A percentile compares a stretch with the other conserved stretches of the same genome.
Evolutionary conservation across 2,113 vertebrate genomes (phyloP).

Genomic region (Hyla sarda): DNA sequence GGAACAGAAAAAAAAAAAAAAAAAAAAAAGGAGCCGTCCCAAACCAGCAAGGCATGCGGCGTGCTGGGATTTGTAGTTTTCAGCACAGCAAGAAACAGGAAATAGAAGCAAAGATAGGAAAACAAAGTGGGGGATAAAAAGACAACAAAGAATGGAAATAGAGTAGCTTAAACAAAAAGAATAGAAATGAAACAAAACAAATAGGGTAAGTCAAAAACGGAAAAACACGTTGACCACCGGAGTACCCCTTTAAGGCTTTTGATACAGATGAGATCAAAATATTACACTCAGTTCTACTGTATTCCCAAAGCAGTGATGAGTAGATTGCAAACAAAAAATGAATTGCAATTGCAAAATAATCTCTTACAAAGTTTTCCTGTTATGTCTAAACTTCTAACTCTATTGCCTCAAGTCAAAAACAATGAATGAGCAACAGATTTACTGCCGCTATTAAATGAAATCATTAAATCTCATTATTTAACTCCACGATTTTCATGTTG

Average conservation of each 20-base stretch:
- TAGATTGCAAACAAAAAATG: neutral
- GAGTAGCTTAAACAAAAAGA: too few relatives aligned
- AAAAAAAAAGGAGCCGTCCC: too few relatives aligned
- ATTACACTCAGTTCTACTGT: neutral
- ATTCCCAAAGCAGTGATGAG: neutral
- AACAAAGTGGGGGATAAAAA: too few relatives aligned
- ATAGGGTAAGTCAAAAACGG: too few relatives aligned
- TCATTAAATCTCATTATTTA: neutral
- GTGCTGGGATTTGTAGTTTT: too few relatives aligned
- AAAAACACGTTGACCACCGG: too few relatives aligned
- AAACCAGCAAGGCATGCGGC: too few relatives aligned
- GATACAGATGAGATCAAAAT: neutral
- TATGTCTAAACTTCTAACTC: conserved; percentile 6
- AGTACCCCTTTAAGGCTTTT: neutral
- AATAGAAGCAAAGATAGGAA: too few relatives aligned
- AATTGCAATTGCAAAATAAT: neutral
- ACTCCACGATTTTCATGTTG: neutral
- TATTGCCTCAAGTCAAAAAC: neutral
- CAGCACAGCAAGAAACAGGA: too few relatives aligned
- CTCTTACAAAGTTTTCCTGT: neutral
- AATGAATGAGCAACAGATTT: conserved; percentile 5
- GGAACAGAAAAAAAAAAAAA: too few relatives aligned
- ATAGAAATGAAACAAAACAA: too few relatives aligned
- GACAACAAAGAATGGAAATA: too few relatives aligned
- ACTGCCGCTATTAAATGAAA: neutral